Evolutionary conservation across 1,140 invertebrate genomes (phyloP).

Genomic region (Drosophila arizonae): DNA sequence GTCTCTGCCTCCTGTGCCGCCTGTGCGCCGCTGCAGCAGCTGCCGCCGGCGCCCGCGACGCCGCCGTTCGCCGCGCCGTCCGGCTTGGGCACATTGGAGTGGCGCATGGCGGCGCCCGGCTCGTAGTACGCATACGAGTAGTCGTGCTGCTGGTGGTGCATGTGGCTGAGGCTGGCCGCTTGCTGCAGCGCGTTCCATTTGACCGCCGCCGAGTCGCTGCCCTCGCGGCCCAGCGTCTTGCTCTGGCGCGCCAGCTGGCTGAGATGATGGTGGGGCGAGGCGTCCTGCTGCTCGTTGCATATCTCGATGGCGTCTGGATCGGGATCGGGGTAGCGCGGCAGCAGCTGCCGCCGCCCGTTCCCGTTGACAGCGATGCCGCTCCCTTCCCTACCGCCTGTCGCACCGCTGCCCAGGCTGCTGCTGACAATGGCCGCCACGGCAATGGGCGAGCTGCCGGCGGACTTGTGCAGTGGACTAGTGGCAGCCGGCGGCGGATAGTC

Average conservation of each 20-base stretch:
- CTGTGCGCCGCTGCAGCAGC: neutral
- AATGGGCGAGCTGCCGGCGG: constrained; percentile 37
- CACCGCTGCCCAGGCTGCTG: constrained; percentile 14
- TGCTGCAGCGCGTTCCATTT: constrained; percentile 49
- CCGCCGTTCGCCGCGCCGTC: constrained; percentile 49
- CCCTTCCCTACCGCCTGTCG: neutral
- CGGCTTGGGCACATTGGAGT: constrained; percentile 86
- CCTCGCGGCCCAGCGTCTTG: constrained; percentile 52
- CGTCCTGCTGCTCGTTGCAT: constrained; percentile 63
- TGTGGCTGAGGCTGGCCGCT: constrained; percentile 39
- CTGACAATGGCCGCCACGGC: constrained; percentile 33
- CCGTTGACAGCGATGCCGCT: constrained; percentile 18
- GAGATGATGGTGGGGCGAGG: constrained; percentile 42
- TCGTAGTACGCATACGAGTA: constrained; percentile 92
- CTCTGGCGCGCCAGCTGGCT: constrained; percentile 57
- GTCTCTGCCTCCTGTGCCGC: constrained; percentile 13
- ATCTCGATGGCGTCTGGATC: constrained; percentile 80
- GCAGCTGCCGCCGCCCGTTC: constrained; percentile 34
- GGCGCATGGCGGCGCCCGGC: constrained; percentile 84
- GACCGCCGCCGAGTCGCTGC: constrained; percentile 13
- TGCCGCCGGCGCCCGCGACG: too few species aligned
- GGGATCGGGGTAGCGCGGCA: constrained; percentile 73
- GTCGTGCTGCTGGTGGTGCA: constrained; percentile 65
- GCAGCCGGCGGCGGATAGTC: constrained; percentile 65
- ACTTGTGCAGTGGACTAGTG: constrained; percentile 31